Percentiles rank a stretch among this genome's conserved stretches.
These are phyloP conservation scores for Poecilus cupreus DNA, from an alignment of 2,888 invertebrate genomes.

Conservation along the genomic window DNA sequence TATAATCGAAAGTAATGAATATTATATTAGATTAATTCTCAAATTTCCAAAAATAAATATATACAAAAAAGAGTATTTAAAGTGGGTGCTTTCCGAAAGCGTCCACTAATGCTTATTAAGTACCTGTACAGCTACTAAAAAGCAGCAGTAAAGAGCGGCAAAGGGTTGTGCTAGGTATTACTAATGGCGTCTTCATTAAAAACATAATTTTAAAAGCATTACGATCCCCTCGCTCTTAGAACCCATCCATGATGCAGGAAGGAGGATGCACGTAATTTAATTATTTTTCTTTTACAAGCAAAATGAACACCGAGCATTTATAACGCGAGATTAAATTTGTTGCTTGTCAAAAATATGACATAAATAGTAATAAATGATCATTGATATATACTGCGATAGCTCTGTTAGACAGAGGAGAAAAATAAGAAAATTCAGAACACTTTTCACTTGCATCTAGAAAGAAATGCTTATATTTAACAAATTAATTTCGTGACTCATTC, in stretches of 20 bases:
- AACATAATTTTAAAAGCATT: background rate
- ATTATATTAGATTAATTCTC: background rate
- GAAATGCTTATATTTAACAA: background rate
- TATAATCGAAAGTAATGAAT: background rate
- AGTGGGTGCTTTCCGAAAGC: background rate
- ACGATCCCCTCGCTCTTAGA: background rate
- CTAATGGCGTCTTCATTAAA: background rate
- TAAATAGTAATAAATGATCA: background rate
- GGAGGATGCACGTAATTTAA: background rate
- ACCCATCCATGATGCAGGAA: background rate
- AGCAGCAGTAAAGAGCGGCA: background rate
- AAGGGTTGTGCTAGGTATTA: background rate
- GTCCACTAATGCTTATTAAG: background rate
- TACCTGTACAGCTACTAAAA: background rate
- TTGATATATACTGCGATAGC: background rate
- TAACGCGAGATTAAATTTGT: background rate
- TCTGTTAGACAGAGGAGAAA: background rate
- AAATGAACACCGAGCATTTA: background rate
- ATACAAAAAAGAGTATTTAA: background rate
- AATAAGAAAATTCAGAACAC: background rate
- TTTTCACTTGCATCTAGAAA: background rate
- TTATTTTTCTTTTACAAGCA: background rate
- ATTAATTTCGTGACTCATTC: background rate
- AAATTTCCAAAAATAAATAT: background rate
- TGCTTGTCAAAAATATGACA: background rate